These are phyloP conservation scores for Colaptes auratus DNA, from an alignment of 2,113 vertebrate genomes.

Conservation along the genomic window DNA sequence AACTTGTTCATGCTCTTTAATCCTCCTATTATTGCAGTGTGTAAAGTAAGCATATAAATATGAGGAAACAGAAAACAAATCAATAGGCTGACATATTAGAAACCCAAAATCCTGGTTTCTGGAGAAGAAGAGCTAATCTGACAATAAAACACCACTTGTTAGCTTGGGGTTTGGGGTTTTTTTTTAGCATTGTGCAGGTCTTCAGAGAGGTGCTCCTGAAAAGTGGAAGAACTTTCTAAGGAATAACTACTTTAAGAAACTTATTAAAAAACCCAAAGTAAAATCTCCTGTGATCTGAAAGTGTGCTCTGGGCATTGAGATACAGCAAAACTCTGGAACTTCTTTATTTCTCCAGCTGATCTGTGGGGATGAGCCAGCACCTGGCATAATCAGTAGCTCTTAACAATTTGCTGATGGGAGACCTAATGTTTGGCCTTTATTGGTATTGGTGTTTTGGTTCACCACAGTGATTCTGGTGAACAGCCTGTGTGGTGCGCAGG, in stretches of 20 bases:
- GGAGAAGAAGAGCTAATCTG: neutral
- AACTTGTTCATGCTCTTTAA: neutral
- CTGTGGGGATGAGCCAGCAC: neutral
- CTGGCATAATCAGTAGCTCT: neutral
- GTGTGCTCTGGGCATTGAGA: neutral
- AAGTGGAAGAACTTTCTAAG: neutral
- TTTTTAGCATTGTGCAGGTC: neutral
- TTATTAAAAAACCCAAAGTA: neutral
- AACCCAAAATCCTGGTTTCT: slow-evolving; percentile 5
- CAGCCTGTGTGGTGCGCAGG: fast-evolving
- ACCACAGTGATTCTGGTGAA: neutral
- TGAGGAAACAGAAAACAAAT: slow-evolving; percentile 8
- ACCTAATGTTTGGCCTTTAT: neutral
- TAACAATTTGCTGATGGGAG: neutral
- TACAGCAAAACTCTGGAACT: neutral
- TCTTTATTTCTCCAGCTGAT: neutral
- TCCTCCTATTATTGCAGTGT: neutral
- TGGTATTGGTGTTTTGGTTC: neutral
- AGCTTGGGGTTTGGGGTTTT: neutral
- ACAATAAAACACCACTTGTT: neutral
- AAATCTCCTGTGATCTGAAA: neutral
- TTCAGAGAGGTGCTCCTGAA: neutral
- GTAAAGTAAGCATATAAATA: slow-evolving; percentile 18
- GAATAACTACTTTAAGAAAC: neutral
- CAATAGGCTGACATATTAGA: neutral